phyloP scores from a whole-genome alignment of 2,113 vertebrate genomes.

The Rhegmatorhina hoffmannsi region DNA sequence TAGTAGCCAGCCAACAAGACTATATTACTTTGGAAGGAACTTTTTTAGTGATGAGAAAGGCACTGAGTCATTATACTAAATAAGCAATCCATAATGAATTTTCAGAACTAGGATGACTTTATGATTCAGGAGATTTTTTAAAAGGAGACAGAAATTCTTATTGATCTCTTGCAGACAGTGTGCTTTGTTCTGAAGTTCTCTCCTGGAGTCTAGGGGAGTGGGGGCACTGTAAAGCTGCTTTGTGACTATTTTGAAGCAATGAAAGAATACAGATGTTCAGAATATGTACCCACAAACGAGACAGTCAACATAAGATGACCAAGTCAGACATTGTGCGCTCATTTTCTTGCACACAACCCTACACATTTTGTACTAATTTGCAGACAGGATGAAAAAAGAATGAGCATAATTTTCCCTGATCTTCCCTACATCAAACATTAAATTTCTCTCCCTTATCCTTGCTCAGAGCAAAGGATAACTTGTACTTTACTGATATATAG shows the following conservation, averaged over 20 bases:
- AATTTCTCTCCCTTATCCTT: neutral
- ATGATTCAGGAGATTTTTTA: neutral
- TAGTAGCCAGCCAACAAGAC: neutral
- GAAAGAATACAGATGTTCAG: neutral
- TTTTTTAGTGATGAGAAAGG: neutral
- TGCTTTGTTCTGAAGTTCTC: neutral
- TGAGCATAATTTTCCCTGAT: neutral
- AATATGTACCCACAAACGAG: neutral
- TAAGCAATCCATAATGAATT: neutral
- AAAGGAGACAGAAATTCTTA: neutral
- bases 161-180: neutral
- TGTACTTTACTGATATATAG: neutral
- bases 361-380: neutral
- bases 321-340: neutral
- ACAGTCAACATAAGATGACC: neutral
- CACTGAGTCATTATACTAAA: neutral
- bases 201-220: accelerated
- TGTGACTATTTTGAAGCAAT: neutral
- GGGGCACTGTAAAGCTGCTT: accelerated
- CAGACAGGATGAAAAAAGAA: neutral
- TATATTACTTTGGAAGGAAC: neutral
- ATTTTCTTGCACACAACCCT: neutral
- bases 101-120: neutral
- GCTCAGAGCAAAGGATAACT: neutral
- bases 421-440: neutral